These are phyloP conservation scores for Aythya baeri DNA, from an alignment of 2,113 vertebrate genomes.

Conservation along the genomic window DNA sequence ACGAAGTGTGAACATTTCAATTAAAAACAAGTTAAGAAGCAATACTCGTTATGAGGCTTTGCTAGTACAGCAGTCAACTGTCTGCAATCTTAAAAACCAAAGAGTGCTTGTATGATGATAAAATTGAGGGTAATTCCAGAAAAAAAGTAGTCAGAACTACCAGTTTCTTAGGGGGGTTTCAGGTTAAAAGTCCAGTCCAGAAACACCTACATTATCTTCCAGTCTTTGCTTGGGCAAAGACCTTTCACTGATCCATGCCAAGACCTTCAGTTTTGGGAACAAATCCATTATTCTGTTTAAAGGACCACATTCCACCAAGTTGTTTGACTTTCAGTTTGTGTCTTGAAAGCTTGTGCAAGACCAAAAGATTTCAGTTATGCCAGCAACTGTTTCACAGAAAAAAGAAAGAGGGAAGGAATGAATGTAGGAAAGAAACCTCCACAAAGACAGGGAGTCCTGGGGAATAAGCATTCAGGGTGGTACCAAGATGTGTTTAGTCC, in stretches of 20 bases:
- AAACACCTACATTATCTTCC: neutral
- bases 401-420: neutral
- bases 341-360: neutral
- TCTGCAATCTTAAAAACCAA: slow-evolving; percentile 25
- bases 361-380: neutral
- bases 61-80: neutral
- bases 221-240: neutral
- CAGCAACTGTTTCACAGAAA: neutral
- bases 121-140: neutral
- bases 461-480: neutral
- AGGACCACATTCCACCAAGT: neutral
- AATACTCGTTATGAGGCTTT: neutral
- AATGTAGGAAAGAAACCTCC: neutral
- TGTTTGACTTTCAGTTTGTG: neutral
- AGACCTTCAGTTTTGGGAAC: neutral
- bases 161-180: neutral
- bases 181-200: neutral
- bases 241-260: neutral
- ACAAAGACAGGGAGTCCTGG: neutral
- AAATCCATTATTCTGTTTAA: neutral
- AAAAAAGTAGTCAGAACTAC: neutral
- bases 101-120: neutral
- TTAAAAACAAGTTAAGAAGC: slow-evolving; percentile 16
- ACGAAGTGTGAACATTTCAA: neutral
- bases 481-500: neutral